These are phyloP conservation scores for Danio kyathit DNA, from an alignment of 2,797 vertebrate genomes.

Conservation along the genomic window DNA sequence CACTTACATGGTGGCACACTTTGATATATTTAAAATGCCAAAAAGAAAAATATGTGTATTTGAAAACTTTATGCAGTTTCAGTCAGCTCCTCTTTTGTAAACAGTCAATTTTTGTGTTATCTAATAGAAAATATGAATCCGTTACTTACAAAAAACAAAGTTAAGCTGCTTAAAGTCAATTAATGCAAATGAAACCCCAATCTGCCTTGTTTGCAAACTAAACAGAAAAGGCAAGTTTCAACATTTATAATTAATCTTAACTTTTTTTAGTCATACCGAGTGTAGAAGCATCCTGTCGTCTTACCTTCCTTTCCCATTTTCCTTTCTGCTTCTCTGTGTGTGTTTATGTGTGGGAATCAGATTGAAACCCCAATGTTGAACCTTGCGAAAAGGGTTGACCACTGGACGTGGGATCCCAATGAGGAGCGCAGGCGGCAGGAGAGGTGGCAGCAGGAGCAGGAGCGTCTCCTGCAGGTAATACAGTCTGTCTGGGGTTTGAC, in stretches of 20 bases:
- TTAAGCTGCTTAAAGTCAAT: too few species aligned
- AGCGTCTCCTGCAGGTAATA: constrained; percentile 93
- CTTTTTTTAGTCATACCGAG: neutral
- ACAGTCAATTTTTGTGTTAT: neutral
- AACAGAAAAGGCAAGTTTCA: neutral
- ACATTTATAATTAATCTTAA: neutral
- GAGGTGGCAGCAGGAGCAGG: constrained; percentile 97
- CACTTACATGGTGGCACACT: neutral
- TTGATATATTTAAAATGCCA: neutral
- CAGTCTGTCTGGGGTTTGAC: constrained; percentile 48
- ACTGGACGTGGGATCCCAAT: constrained; percentile 98
- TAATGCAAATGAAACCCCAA: too few species aligned
- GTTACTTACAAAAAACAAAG: too few species aligned
- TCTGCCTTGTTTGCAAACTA: too few species aligned
- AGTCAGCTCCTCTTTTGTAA: neutral
- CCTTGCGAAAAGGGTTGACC: constrained; percentile 89
- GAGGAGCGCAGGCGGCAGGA: constrained; percentile 95
- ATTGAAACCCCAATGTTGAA: constrained; percentile 85
- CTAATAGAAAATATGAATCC: too few species aligned
- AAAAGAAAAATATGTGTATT: neutral
- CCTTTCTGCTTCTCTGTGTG: constrained; percentile 24
- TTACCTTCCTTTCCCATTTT: constrained; percentile 75
- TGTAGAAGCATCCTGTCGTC: constrained; percentile 61
- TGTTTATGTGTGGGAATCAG: constrained; percentile 58
- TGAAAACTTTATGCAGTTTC: neutral